A percentile compares a stretch with the other conserved stretches of the same genome.
Conservation (phyloP, 2,113 vertebrate genomes). For the Elanus axillaris region DNA sequence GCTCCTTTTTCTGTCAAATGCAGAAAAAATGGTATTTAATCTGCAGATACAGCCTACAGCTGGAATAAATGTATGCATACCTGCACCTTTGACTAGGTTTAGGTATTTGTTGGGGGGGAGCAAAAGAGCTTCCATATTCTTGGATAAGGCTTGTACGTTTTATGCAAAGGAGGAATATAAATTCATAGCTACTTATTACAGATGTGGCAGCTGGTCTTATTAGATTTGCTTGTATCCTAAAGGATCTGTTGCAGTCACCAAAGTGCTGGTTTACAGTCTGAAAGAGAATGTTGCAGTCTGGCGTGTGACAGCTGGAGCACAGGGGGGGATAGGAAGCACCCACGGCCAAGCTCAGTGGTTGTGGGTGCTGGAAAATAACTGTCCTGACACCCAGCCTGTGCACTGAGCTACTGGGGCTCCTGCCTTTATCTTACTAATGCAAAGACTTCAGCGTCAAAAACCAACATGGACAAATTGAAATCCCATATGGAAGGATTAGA, state of each 20-base stretch:
- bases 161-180: neutral
- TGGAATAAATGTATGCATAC: constrained; percentile 26
- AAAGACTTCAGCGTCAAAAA: neutral
- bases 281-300: neutral
- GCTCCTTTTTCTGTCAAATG: neutral
- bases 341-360: accelerated
- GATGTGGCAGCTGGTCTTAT: neutral
- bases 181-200: neutral
- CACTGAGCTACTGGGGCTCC: neutral
- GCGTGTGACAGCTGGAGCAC: neutral
- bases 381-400: neutral
- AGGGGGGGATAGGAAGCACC: neutral
- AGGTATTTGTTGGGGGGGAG: neutral
- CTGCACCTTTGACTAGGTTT: neutral
- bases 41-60: neutral
- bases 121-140: neutral
- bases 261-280: neutral
- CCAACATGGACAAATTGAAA: neutral
- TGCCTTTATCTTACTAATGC: neutral
- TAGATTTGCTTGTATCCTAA: neutral
- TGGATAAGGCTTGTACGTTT: neutral
- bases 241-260: neutral
- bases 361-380: neutral
- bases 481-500: neutral
- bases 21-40: constrained; percentile 17